phyloP scores from a whole-genome alignment of 2,797 vertebrate species.

The Parauchenoglanis punctatus region DNA sequence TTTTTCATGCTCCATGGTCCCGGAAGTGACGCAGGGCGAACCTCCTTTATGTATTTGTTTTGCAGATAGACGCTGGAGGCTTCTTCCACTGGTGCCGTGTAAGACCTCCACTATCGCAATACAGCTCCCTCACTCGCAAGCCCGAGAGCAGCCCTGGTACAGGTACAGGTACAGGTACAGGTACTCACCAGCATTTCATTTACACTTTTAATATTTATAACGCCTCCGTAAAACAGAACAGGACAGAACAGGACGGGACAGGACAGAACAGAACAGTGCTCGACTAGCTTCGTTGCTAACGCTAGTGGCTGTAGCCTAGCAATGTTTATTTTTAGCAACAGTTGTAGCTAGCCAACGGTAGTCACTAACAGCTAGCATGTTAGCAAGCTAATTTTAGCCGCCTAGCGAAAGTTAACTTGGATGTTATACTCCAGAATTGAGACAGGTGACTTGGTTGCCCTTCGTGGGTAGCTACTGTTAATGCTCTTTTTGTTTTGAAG shows the following conservation, averaged over 20 bases:
- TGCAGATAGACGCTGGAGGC: conserved; percentile 64
- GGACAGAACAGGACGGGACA: neutral
- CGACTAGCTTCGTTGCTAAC: conserved; percentile 66
- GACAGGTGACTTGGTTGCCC: neutral
- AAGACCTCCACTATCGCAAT: conserved; percentile 12
- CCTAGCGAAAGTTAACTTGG: neutral
- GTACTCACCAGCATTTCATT: conserved; percentile 62
- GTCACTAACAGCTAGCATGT: conserved; percentile 21
- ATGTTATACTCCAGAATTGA: neutral
- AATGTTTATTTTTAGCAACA: conserved; percentile 75
- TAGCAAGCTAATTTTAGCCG: conserved; percentile 20
- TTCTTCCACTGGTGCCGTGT: conserved; percentile 16
- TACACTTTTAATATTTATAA: conserved; percentile 4
- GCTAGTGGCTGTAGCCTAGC: conserved; percentile 55
- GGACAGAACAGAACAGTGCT: neutral
- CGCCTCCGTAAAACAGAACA: neutral
- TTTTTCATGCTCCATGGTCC: conserved; percentile 8
- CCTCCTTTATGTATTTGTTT: conserved; percentile 66
- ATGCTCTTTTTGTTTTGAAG: neutral
- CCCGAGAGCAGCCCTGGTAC: conserved; percentile 20
- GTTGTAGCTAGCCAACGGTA: conserved; percentile 39
- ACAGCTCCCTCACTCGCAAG: neutral
- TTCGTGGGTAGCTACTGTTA: neutral
- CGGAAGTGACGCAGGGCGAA: conserved; percentile 64
- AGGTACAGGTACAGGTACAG: conserved; percentile 53